Evolutionary conservation across 2,113 vertebrate genomes (phyloP).

Genomic region (Xiphophorus maculatus): DNA sequence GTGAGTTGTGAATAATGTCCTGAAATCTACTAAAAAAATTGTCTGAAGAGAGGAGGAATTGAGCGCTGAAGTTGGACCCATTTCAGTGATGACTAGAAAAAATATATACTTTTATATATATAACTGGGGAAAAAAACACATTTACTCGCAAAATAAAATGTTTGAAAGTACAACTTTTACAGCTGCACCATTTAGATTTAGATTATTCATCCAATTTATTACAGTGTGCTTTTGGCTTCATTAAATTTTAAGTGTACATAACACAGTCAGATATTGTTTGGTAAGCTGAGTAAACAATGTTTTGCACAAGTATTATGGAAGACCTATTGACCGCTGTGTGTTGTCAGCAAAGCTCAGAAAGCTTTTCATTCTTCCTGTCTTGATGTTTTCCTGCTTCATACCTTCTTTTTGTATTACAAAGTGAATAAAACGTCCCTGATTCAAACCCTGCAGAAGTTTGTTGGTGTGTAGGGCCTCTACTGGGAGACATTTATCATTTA

Average conservation of each 20-base stretch:
- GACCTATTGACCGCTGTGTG: conserved; percentile 30
- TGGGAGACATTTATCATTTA: conserved; percentile 10
- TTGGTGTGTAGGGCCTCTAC: conserved; percentile 5
- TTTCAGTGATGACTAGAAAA: no score
- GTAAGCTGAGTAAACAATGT: neutral
- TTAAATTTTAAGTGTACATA: no score
- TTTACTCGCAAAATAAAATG: no score
- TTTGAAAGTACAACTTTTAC: no score
- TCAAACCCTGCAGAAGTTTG: neutral
- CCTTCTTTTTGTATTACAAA: no score
- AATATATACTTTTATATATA: no score
- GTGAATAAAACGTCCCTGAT: neutral
- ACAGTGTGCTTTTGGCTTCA: no score
- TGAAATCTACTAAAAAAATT: neutral
- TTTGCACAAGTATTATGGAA: neutral
- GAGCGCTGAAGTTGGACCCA: no score
- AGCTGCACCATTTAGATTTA: neutral
- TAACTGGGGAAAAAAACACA: no score
- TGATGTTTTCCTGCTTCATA: conserved; percentile 23
- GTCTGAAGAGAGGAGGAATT: no score
- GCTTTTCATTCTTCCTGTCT: conserved; percentile 29
- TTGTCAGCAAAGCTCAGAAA: conserved; percentile 21
- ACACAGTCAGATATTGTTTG: neutral
- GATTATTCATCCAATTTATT: neutral
- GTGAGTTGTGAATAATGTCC: neutral